Conservation (phyloP, 2,888 invertebrate species). For the Mongoloraphidia duomilia region DNA sequence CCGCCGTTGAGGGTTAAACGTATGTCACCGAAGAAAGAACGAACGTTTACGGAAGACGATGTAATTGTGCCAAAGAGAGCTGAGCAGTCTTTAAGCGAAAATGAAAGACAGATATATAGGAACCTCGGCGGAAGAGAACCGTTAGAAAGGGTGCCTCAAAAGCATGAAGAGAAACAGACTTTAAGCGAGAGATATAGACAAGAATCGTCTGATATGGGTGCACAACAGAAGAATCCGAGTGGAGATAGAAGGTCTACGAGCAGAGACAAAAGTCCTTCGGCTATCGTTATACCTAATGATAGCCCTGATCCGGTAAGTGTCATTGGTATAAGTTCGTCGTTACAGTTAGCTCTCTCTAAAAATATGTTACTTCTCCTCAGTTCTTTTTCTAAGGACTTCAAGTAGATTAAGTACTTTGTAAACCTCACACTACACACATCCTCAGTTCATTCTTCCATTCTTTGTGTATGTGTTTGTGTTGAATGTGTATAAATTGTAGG, state of each 20-base stretch:
- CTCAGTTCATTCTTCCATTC: too few species aligned
- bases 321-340: conserved; percentile 2
- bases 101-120: neutral
- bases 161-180: neutral
- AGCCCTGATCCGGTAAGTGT: conserved; percentile 52
- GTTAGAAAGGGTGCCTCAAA: neutral
- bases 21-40: conserved; percentile 63
- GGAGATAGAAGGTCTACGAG: conserved; percentile 25
- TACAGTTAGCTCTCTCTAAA: too few species aligned
- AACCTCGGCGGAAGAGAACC: neutral
- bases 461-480: too few species aligned
- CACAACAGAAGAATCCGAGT: conserved; percentile 10
- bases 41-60: conserved; percentile 20
- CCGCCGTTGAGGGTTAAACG: conserved; percentile 68
- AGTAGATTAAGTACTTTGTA: too few species aligned
- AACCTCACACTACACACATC: too few species aligned
- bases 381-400: too few species aligned
- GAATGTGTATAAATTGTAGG: too few species aligned
- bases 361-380: too few species aligned
- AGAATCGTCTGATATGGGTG: neutral
- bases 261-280: conserved; percentile 24
- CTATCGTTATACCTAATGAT: conserved; percentile 51
- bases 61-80: neutral
- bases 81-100: neutral
- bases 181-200: neutral